These are phyloP conservation scores for Labeo calbasu DNA, from an alignment of 2,797 vertebrate genomes.

Conservation along the genomic window DNA sequence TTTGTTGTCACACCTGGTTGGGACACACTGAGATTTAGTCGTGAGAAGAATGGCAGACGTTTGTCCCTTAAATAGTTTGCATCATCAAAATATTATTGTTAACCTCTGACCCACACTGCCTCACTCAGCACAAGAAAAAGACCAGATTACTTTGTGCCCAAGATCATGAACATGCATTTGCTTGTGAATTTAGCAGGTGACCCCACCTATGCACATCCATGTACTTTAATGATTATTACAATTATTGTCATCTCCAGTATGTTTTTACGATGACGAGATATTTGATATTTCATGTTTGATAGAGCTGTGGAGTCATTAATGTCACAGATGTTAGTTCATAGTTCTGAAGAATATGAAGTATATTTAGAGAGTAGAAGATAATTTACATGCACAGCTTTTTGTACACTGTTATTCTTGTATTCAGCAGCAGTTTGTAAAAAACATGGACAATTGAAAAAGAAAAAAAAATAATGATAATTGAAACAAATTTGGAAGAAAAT, in stretches of 20 bases:
- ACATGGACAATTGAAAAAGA: constrained; percentile 68
- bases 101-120: constrained; percentile 68
- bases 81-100: constrained; percentile 16
- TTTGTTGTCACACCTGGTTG: not conserved
- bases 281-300: constrained; percentile 87
- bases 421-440: constrained; percentile 79
- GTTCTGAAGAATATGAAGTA: constrained; percentile 77
- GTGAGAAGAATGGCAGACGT: constrained; percentile 12
- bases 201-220: constrained; percentile 91
- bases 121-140: constrained; percentile 73
- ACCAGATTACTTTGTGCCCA: constrained; percentile 66
- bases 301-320: constrained; percentile 91
- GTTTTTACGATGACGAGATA: constrained; percentile 87
- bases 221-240: constrained; percentile 83
- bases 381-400: constrained; percentile 89
- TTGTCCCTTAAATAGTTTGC: constrained; percentile 1
- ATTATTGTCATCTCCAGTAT: constrained; percentile 81
- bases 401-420: constrained; percentile 85
- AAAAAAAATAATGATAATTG: constrained; percentile 67
- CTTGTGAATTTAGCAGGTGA: constrained; percentile 87
- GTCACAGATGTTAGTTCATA: constrained; percentile 73
- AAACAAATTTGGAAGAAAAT: constrained; percentile 60
- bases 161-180: constrained; percentile 75
- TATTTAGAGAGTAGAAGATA: constrained; percentile 88
- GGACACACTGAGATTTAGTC: constrained; percentile 25